Evolutionary conservation across 2,888 invertebrate genomes (phyloP), one percentile per base, ranked within the genome.

Genomic region (Rhorus exstirpatorius): DNA sequence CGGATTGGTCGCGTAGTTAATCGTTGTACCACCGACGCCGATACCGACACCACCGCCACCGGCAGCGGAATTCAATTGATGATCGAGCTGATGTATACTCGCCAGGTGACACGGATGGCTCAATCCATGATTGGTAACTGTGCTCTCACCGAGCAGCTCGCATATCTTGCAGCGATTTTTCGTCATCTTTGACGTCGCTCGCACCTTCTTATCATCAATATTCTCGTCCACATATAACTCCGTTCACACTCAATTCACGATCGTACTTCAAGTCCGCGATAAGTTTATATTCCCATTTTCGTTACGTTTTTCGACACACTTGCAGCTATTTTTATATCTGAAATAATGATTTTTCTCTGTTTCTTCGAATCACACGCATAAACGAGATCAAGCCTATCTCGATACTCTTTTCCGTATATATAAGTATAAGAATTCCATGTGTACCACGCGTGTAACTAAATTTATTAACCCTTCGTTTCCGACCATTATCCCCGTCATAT

Each of bases 161-260:
- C 92, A 92, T 68, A 90, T 89, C 76, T 89, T 90, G 84, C 92
- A 91, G 60, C 88, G 89, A 75, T 85, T 88, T 83, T 92, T 92
- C 85, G 89, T 89, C 90, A 90, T 89, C 81, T 85, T 88, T 67
- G 44, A 24, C 67, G 41, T 63, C n/a, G 46, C 46, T 67, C 79
- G 41, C 49, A 67, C 55, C 44, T 51, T 67, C 44, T 26, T 31
- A 53, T 26, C 21, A 63, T 63, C 38, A 75, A 72, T 67, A 46
- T 60, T 38, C 79, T 75, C 26, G 60, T 72, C 63, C 76, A 78
- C 74, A 51, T 82, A 72, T 63, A 76, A 70, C 77, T 63, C 14
- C 35, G 51, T 79, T 44, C 14, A 26, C 65, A 49, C 65, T 77
- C n/a, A 17, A 38, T 76, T 53, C 55, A 58, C 44, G 19, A 55